Evolutionary conservation across 2,797 vertebrate genomes (phyloP).

Genomic region (Chaetodon trifasciatus): DNA sequence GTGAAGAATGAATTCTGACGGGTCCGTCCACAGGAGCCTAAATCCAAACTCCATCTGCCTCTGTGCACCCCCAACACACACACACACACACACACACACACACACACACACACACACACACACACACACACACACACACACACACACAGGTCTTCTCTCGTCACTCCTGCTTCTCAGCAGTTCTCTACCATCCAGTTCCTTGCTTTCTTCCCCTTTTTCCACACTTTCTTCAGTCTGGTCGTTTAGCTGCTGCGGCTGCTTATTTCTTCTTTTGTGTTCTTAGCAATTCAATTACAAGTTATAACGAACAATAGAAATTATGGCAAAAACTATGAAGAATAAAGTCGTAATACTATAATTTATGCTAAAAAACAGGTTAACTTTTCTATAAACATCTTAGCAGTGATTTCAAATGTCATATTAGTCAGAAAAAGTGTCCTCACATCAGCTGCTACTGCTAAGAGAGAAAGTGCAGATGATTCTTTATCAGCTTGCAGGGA

Average conservation of each 20-base stretch:
- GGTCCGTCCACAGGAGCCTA: conserved; percentile 70
- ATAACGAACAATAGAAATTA: no score
- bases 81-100: conserved; percentile 21
- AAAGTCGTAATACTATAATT: background rate
- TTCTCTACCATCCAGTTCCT: conserved; percentile 44
- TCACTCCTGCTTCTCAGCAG: conserved; percentile 60
- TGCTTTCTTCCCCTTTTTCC: conserved; percentile 53
- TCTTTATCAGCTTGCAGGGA: conserved; percentile 64
- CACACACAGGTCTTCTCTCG: conserved; percentile 16
- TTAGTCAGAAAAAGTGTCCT: conserved; percentile 47
- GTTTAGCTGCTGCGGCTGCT: conserved; percentile 5
- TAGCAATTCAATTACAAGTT: background rate
- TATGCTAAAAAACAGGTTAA: no score
- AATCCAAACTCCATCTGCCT: conserved; percentile 87
- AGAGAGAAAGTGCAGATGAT: conserved; percentile 44
- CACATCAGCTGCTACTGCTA: conserved; percentile 40
- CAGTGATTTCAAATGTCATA: background rate
- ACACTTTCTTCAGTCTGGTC: background rate
- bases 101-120: conserved; percentile 11
- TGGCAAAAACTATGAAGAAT: background rate
- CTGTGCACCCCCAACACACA: conserved; percentile 32
- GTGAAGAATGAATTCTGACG: conserved; percentile 78
- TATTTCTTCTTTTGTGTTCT: background rate
- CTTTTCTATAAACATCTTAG: background rate
- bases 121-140: conserved; percentile 21